Percentiles rank a stretch among this genome's conserved stretches.
Conservation (phyloP, 2,888 invertebrate genomes). For the Cheilosia grossa region DNA sequence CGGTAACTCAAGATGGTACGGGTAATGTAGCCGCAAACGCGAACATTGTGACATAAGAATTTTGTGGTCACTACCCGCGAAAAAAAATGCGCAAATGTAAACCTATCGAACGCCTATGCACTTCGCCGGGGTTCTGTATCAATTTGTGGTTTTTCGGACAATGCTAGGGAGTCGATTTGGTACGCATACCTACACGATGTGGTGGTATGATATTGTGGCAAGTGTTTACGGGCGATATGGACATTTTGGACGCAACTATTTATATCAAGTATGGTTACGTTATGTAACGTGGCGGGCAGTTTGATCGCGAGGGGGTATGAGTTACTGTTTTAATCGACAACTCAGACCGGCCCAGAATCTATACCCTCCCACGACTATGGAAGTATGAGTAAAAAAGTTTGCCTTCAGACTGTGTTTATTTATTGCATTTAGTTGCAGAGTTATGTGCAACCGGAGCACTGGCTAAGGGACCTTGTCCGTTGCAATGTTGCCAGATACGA, state of each 20-base stretch:
- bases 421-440: no score
- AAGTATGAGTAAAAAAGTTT: no score
- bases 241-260: constrained; percentile 35
- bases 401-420: no score
- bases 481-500: no score
- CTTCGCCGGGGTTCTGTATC: constrained; percentile 52
- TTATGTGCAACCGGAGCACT: no score
- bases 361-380: no score
- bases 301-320: constrained; percentile 32
- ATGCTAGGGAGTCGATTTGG: constrained; percentile 32
- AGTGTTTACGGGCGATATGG: constrained; percentile 65
- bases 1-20: constrained; percentile 48
- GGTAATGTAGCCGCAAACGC: constrained; percentile 32
- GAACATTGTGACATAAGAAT: constrained; percentile 63
- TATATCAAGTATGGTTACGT: constrained; percentile 15
- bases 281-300: constrained; percentile 27
- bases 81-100: not conserved
- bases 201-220: constrained; percentile 46
- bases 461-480: no score
- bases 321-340: constrained; percentile 15
- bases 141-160: constrained; percentile 63
- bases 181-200: constrained; percentile 9
- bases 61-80: constrained; percentile 49
- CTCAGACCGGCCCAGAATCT: not conserved
- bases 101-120: constrained; percentile 41